Evolutionary conservation across 1,140 invertebrate genomes (phyloP).

Genomic region (Rhagoletis pomonella): DNA sequence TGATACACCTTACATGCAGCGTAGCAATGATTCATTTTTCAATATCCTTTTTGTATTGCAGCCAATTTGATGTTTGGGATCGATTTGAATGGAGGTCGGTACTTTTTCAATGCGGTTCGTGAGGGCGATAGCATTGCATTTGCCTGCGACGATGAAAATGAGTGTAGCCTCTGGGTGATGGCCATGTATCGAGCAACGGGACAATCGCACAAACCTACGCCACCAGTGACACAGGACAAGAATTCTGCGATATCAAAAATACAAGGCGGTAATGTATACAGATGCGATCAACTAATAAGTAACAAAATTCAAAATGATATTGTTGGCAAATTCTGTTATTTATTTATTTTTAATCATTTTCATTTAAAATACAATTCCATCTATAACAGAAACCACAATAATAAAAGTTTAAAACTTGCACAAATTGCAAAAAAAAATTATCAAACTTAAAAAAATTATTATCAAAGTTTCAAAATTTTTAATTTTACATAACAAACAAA

Average conservation of each 20-base stretch:
- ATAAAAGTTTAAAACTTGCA: too few relatives aligned
- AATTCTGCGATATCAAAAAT: slow-evolving; percentile 91
- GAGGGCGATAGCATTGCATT: slow-evolving; percentile 98
- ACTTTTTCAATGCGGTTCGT: slow-evolving; percentile 98
- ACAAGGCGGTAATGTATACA: slow-evolving; percentile 78
- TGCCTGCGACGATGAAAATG: slow-evolving; percentile 98
- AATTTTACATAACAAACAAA: too few relatives aligned
- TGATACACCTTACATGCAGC: not conserved
- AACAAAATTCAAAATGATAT: too few relatives aligned
- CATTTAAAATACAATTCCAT: too few relatives aligned
- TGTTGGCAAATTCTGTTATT: too few relatives aligned
- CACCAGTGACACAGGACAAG: slow-evolving; percentile 90
- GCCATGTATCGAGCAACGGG: slow-evolving; percentile 99
- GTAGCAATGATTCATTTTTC: not conserved
- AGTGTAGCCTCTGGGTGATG: slow-evolving; percentile 99
- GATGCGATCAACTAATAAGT: too few relatives aligned
- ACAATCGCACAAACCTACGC: slow-evolving; percentile 98
- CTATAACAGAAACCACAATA: too few relatives aligned
- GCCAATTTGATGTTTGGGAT: slow-evolving; percentile 93
- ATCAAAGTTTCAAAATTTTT: too few relatives aligned
- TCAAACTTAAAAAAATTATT: too few relatives aligned
- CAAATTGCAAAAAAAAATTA: too few relatives aligned
- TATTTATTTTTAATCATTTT: too few relatives aligned
- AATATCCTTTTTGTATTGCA: slow-evolving; percentile 73
- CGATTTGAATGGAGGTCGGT: slow-evolving; percentile 91